phyloP scores from a whole-genome alignment of 2,113 vertebrate genomes.

The Nasalis larvatus region DNA sequence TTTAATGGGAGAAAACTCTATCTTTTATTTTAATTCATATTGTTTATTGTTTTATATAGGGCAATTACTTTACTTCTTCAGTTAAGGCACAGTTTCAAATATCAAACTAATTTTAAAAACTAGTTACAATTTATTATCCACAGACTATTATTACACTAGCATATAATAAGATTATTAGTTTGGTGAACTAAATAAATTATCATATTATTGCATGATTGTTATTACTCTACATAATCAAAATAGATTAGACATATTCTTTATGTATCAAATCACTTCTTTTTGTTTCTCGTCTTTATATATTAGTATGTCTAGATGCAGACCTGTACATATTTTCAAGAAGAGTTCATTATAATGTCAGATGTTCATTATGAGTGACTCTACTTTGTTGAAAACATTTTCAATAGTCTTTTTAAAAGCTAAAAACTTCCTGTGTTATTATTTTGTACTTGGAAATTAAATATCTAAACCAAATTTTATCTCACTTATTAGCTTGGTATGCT shows the following conservation, averaged over 20 bases:
- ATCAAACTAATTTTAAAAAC: background rate
- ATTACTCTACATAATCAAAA: background rate
- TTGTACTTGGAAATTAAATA: background rate
- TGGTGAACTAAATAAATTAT: background rate
- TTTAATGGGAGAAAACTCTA: background rate
- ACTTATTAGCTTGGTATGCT: background rate
- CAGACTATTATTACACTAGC: background rate
- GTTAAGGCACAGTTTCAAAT: background rate
- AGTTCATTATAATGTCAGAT: background rate
- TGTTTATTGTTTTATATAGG: background rate
- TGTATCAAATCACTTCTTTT: background rate
- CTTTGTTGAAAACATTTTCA: background rate
- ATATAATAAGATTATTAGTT: background rate
- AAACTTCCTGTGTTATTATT: background rate
- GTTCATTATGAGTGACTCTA: background rate
- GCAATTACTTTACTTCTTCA: background rate
- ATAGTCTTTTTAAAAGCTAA: background rate
- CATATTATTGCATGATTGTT: background rate
- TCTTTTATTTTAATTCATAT: background rate
- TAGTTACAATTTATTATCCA: background rate
- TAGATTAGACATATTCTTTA: background rate
- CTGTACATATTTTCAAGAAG: background rate
- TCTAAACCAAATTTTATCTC: background rate
- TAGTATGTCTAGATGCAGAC: background rate
- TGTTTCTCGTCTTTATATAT: background rate